A percentile compares a stretch with the other conserved stretches of the same genome.
Conservation (phyloP, 2,797 vertebrate genomes). For the Anniella stebbinsi region DNA sequence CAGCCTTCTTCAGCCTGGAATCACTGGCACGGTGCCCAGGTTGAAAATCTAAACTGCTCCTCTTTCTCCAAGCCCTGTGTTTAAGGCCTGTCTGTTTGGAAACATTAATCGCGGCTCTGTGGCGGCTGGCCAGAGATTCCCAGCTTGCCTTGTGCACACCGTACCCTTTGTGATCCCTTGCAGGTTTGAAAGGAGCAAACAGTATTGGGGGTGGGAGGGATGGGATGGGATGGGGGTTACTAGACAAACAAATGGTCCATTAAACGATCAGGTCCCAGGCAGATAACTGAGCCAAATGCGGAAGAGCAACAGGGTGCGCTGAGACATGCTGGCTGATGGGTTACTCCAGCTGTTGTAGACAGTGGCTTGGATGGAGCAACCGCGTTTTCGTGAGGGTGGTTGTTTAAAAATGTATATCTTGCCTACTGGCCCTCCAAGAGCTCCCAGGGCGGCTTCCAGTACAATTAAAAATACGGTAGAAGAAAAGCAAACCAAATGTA, state of each 20-base stretch:
- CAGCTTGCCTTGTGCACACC: constrained; percentile 56
- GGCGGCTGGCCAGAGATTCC: constrained; percentile 62
- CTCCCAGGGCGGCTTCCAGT: background rate
- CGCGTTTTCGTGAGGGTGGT: background rate
- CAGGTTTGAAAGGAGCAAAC: background rate
- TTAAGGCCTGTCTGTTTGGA: constrained; percentile 67
- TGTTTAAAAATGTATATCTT: background rate
- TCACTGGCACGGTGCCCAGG: constrained; percentile 57
- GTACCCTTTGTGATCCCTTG: constrained; percentile 46
- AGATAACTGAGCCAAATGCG: background rate
- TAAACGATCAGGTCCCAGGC: background rate
- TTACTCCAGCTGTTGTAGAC: background rate
- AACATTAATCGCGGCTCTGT: constrained; percentile 62
- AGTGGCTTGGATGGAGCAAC: background rate
- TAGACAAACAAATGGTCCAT: background rate
- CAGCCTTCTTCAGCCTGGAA: constrained; percentile 58
- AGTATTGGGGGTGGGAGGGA: too few species aligned
- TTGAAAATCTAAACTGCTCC: constrained; percentile 62
- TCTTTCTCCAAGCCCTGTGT: constrained; percentile 50
- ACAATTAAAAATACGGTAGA: background rate
- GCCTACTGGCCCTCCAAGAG: background rate
- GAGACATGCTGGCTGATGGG: background rate
- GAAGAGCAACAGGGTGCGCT: background rate
- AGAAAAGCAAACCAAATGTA: background rate
- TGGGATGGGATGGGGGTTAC: too few species aligned